Evolutionary conservation across 2,113 vertebrate species (phyloP).

Genomic region (Strigops habroptila): DNA sequence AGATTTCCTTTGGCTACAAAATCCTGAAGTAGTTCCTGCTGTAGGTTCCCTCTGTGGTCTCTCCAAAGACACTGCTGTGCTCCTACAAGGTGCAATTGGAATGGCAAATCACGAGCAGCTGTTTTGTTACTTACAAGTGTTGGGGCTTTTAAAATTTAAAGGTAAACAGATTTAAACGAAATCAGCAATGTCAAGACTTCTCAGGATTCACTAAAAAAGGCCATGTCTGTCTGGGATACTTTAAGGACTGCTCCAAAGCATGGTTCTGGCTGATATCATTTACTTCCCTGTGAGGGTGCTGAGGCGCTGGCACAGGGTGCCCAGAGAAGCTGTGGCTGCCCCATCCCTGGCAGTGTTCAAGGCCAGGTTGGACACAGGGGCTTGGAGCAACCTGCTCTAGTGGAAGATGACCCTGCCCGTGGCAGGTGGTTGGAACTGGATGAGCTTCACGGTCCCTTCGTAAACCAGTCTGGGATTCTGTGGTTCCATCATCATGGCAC

Average conservation of each 20-base stretch:
- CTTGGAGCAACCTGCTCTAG: rapidly evolving
- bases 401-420: neutral
- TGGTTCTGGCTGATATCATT: neutral
- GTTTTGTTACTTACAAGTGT: neutral
- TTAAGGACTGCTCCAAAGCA: neutral
- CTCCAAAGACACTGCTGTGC: neutral
- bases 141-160: neutral
- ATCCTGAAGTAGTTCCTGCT: neutral
- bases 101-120: neutral
- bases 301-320: neutral
- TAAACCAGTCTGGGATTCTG: neutral
- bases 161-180: neutral
- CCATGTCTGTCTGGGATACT: neutral
- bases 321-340: neutral
- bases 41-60: neutral
- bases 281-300: neutral
- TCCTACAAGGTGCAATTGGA: neutral
- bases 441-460: neutral
- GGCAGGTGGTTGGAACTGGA: rapidly evolving
- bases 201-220: neutral
- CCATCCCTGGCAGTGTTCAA: rapidly evolving
- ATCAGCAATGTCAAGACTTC: neutral
- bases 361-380: rapidly evolving
- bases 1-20: neutral
- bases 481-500: neutral